Base-by-base conservation (phyloP, 2,888 invertebrate species). In the Macrostomum cliftonense region DNA sequence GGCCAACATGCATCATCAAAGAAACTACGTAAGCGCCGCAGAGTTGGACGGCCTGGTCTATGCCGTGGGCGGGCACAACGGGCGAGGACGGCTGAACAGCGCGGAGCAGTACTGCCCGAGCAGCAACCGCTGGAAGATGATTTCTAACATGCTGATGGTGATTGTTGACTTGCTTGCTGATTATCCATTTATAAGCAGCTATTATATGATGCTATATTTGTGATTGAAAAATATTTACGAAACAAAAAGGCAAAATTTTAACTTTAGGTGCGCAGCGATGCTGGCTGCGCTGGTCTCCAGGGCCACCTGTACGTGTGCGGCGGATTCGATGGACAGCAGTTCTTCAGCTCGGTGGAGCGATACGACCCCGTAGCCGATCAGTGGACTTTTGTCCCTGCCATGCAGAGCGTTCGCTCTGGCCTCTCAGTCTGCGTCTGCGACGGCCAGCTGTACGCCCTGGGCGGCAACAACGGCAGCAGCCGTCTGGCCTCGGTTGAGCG, bases 1-100 rank as follows among this genome's bases (percentile, higher is more conserved):
- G 39, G 68, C 71, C 0, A 70, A 71, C 48, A 74, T 74, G 74
- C 65, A 71, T 53, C 59, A 61, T 45, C 63, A 65, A 37, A 60
- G 74, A 2, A 74, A 73, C 53, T 74, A 65, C 55, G 82, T 84
- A 55, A 81, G 81, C 65, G 80, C 80, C 62, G 63, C 61, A 2
- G 56, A 55, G 7, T 52, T 63, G 11, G 59, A 61, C 19, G 63
- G 60, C 0, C 53, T 53, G 17, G 61, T 72, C 42, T 73, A 71
- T 56, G 71, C 69, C 1, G 63, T 63, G 44, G 68, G 68, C 0
- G 50, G 50, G 20, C 50, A 51, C 28, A 50, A 50, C 17, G 50
- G 50, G 12, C 4, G 21, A 9, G 14, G 16, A 9, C 17, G 50
- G 7, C 19, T 50, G n/a, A 50, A 21, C 37, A 50, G 47, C 4